Conservation (phyloP, 2,888 invertebrate genomes). For the Ramazzottius varieornatus region DNA sequence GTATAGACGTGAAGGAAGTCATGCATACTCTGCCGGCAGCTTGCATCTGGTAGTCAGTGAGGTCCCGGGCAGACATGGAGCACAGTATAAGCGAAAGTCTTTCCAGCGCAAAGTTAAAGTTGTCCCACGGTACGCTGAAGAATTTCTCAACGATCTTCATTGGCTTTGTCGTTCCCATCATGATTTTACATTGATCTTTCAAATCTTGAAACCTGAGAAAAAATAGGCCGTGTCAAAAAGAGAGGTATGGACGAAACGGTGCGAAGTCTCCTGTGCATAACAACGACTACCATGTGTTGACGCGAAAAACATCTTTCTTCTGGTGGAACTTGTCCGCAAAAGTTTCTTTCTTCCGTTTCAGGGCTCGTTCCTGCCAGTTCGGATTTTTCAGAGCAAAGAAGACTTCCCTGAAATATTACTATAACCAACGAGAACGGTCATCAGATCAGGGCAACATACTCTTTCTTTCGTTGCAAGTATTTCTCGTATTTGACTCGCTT, state of each 20-base stretch:
- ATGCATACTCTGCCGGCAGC: neutral
- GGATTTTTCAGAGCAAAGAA: neutral
- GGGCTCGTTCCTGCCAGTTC: neutral
- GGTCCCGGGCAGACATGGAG: neutral
- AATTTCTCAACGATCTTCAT: neutral
- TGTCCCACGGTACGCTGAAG: neutral
- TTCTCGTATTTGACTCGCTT: neutral
- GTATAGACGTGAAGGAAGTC: too few relatives aligned
- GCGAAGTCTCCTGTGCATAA: neutral
- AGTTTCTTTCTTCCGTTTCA: neutral
- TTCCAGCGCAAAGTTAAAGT: neutral
- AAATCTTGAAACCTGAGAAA: neutral
- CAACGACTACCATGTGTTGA: neutral
- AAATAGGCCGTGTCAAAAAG: neutral
- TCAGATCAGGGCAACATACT: neutral
- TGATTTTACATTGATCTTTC: neutral
- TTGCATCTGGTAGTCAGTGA: neutral
- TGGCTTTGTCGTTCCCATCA: neutral
- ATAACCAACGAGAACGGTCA: too few relatives aligned
- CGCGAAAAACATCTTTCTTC: neutral
- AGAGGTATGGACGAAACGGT: neutral
- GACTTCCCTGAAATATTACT: neutral
- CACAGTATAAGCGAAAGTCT: neutral
- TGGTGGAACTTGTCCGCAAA: neutral
- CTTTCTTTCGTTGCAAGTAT: neutral